A percentile compares a stretch with the other conserved stretches of the same genome.
phyloP scores from a whole-genome alignment of 1,140 invertebrate species.

The Euglossa dilemma region DNA sequence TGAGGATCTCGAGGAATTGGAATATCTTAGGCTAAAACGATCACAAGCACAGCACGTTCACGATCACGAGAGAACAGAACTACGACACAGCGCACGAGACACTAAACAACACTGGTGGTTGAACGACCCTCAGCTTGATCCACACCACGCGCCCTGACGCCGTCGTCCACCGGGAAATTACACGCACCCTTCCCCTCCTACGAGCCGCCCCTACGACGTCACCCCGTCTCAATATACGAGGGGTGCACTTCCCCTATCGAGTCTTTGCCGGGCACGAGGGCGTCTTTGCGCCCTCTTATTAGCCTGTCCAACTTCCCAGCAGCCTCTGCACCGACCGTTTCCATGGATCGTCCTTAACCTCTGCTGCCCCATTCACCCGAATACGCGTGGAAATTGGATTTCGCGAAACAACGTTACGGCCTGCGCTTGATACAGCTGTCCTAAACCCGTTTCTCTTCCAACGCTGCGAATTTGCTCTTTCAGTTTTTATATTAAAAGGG shows the following conservation, averaged over 20 bases:
- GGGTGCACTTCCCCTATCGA: slow-evolving; percentile 57
- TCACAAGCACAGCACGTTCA: slow-evolving; percentile 74
- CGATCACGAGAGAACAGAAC: slow-evolving; percentile 73
- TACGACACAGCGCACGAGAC: slow-evolving; percentile 73
- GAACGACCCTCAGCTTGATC: slow-evolving; percentile 75
- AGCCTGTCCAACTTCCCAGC: slow-evolving; percentile 53
- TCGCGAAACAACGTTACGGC: slow-evolving; percentile 42
- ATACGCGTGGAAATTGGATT: slow-evolving; percentile 66
- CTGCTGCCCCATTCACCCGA: slow-evolving; percentile 64
- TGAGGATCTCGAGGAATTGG: not conserved
- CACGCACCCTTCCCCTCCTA: slow-evolving; percentile 61
- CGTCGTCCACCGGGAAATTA: slow-evolving; percentile 75
- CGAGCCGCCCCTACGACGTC: slow-evolving; percentile 62
- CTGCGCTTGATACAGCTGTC: not conserved
- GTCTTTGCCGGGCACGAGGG: slow-evolving; percentile 59
- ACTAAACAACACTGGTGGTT: slow-evolving; percentile 78
- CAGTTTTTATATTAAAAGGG: not conserved
- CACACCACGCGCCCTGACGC: slow-evolving; percentile 72
- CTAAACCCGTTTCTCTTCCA: not conserved
- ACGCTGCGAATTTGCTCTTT: not conserved
- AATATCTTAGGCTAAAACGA: slow-evolving; percentile 70
- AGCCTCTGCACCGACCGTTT: slow-evolving; percentile 61
- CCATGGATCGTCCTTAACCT: slow-evolving; percentile 62
- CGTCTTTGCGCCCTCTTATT: slow-evolving; percentile 71
- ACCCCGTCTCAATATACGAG: slow-evolving; percentile 69